These are phyloP conservation scores for Byasa hedistus DNA, from an alignment of 2,888 invertebrate genomes.

Conservation along the genomic window DNA sequence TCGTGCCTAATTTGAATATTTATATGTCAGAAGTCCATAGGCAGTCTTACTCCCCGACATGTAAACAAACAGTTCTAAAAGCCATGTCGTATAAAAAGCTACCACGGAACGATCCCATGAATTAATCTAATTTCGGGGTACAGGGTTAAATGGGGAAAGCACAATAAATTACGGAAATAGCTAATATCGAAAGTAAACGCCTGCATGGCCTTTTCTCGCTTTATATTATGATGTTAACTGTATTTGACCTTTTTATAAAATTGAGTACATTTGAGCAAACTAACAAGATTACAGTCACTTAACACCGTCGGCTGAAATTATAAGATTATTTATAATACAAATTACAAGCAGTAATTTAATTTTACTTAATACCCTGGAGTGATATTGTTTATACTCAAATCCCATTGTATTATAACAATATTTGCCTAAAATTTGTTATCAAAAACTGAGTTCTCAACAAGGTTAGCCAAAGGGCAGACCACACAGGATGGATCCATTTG, in stretches of 20 bases:
- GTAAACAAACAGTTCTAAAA: slow-evolving; percentile 42
- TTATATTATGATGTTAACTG: background rate
- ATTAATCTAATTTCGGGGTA: slow-evolving; percentile 31
- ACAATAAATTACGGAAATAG: slow-evolving; percentile 14
- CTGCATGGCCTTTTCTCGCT: background rate
- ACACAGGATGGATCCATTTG: slow-evolving; percentile 78
- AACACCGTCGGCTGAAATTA: too few species aligned
- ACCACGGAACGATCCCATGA: slow-evolving; percentile 29
- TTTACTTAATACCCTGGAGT: too few species aligned
- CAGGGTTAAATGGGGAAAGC: slow-evolving; percentile 17
- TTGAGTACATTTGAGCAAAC: background rate
- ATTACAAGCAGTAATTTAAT: background rate
- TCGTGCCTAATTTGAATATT: slow-evolving; percentile 71
- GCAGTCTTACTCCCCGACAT: slow-evolving; percentile 48
- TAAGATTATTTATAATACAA: background rate
- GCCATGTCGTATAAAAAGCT: slow-evolving; percentile 29
- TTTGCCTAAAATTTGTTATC: background rate
- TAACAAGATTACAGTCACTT: background rate
- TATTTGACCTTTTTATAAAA: background rate
- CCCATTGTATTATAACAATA: background rate
- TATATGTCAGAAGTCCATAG: slow-evolving; percentile 63
- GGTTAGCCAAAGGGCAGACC: slow-evolving; percentile 48
- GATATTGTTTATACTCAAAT: background rate
- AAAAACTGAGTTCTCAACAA: slow-evolving; percentile 1
- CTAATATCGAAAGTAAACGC: slow-evolving; percentile 7